Conservation (phyloP, 2,113 vertebrate genomes). For the Rhynchomys soricoides region DNA sequence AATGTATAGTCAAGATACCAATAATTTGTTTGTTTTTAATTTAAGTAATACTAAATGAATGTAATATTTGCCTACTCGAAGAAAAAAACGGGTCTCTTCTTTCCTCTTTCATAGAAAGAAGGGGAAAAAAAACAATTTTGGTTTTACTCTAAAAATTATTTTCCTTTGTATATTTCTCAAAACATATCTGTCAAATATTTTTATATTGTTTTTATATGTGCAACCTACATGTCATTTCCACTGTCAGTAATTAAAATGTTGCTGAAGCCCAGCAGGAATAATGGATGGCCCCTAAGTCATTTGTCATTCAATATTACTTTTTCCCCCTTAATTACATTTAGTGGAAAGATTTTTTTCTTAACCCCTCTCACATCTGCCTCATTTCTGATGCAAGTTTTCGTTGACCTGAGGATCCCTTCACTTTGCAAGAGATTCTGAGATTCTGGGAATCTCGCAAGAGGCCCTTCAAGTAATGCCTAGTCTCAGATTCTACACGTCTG, state of each 20-base stretch:
- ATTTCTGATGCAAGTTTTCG: not conserved
- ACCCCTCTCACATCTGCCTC: not conserved
- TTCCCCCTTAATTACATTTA: slow-evolving; percentile 9
- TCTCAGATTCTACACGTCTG: not conserved
- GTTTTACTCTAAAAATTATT: slow-evolving; percentile 39
- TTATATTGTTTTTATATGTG: slow-evolving; percentile 45
- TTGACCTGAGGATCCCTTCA: not conserved
- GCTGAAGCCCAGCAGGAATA: slow-evolving; percentile 23
- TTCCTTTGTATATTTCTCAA: slow-evolving; percentile 27
- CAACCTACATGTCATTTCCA: not conserved
- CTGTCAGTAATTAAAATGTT: slow-evolving; percentile 38
- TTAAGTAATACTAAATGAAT: not conserved
- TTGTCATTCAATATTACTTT: slow-evolving; percentile 20
- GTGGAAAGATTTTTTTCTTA: slow-evolving; percentile 41
- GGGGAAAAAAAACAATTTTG: slow-evolving; percentile 12
- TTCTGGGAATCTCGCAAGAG: not conserved
- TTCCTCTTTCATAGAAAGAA: slow-evolving; percentile 43
- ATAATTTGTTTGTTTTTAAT: slow-evolving; percentile 12
- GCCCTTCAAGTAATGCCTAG: not conserved
- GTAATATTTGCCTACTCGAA: slow-evolving; percentile 2
- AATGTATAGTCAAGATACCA: not conserved
- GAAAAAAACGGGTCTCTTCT: not conserved
- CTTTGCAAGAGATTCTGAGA: not conserved
- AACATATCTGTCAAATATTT: slow-evolving; percentile 28
- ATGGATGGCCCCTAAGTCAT: not conserved